Evolutionary conservation across 53 echinoderm and acorn worm genomes (phyloP).

Genomic region (Apostichopus leukothele): DNA sequence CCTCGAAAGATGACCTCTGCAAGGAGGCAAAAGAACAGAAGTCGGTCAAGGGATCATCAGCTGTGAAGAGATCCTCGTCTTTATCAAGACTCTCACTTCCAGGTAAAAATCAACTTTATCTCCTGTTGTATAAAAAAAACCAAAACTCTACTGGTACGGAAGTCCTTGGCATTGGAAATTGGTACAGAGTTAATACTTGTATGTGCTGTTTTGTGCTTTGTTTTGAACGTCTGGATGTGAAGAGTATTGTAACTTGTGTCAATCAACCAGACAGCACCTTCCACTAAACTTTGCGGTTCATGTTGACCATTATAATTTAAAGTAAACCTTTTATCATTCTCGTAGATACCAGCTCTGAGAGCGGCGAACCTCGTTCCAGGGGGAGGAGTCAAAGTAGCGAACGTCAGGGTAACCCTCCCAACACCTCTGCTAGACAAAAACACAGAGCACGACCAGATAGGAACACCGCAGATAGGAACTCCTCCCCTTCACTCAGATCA

Average conservation of each 20-base stretch:
- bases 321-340: neutral
- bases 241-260: no score
- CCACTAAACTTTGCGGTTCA: no score
- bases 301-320: no score
- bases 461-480: constrained; percentile 33
- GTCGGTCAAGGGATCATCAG: neutral
- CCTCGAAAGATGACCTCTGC: constrained; percentile 1
- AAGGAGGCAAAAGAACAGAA: neutral
- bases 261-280: no score
- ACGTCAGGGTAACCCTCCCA: constrained; percentile 52
- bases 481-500: constrained; percentile 51
- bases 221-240: no score
- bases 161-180: no score
- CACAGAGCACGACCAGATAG: constrained; percentile 54
- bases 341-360: constrained; percentile 21
- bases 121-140: no score
- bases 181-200: no score
- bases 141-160: no score
- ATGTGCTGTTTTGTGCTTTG: no score
- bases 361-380: constrained; percentile 38
- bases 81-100: constrained; percentile 2
- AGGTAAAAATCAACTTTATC: neutral
- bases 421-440: constrained; percentile 71
- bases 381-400: constrained; percentile 65
- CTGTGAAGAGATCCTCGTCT: constrained; percentile 15